Conservation (phyloP, 2,797 vertebrate species). For the Macropodus opercularis region DNA sequence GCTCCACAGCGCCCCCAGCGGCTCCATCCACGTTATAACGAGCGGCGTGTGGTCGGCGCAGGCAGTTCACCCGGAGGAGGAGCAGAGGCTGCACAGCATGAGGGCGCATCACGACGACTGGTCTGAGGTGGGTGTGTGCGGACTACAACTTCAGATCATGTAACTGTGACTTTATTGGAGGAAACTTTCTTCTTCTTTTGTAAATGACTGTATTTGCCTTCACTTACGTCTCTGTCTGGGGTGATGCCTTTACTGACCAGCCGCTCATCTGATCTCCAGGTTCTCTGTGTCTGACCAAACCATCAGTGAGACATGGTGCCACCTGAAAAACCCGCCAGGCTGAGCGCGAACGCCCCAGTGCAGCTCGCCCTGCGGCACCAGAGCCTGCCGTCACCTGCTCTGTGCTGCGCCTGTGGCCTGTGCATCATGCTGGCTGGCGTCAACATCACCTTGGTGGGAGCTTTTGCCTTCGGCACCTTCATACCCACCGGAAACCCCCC, state of each 20-base stretch:
- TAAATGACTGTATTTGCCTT: too few relatives aligned
- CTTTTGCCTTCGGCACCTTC: slow-evolving; percentile 89
- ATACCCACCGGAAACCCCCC: slow-evolving; percentile 86
- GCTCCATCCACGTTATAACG: background rate
- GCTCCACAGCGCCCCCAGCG: slow-evolving; percentile 39
- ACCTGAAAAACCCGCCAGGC: slow-evolving; percentile 76
- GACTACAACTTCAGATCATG: too few relatives aligned
- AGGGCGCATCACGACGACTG: slow-evolving; percentile 15
- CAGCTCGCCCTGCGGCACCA: slow-evolving; percentile 75
- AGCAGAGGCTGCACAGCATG: slow-evolving; percentile 10
- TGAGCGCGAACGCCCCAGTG: slow-evolving; percentile 66
- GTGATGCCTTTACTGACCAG: slow-evolving; percentile 15
- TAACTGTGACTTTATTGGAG: too few relatives aligned
- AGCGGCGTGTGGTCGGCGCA: slow-evolving; percentile 3
- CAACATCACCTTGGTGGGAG: slow-evolving; percentile 95
- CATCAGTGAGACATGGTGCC: slow-evolving; percentile 63
- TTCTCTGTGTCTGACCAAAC: slow-evolving; percentile 7
- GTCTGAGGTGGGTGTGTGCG: slow-evolving; percentile 49
- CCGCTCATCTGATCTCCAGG: slow-evolving; percentile 12
- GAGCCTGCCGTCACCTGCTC: slow-evolving; percentile 88
- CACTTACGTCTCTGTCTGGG: slow-evolving; percentile 5
- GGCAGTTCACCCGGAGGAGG: slow-evolving; percentile 27
- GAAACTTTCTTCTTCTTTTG: background rate
- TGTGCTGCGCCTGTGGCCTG: slow-evolving; percentile 94
- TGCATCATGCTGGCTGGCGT: slow-evolving; percentile 95